Evolutionary conservation across 2,797 vertebrate species (phyloP).

Genomic region (Prunella strophiata): DNA sequence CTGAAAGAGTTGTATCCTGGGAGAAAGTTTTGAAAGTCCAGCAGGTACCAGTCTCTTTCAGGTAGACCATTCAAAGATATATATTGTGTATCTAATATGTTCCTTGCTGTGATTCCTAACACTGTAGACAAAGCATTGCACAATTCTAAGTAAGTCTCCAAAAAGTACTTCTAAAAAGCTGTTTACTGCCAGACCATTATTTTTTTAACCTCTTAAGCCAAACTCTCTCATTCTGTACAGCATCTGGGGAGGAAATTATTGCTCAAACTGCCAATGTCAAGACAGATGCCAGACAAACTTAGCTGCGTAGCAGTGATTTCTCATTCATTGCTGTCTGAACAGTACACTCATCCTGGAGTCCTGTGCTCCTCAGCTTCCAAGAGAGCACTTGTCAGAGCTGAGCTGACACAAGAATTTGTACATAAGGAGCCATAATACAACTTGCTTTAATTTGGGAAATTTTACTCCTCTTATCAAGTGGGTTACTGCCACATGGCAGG

Average conservation of each 20-base stretch:
- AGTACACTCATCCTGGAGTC: neutral
- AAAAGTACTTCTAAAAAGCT: conserved; percentile 33
- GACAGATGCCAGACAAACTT: conserved; percentile 33
- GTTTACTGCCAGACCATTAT: conserved; percentile 48
- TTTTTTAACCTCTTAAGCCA: conserved; percentile 64
- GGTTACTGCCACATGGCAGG: neutral
- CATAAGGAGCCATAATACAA: neutral
- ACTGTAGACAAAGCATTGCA: neutral
- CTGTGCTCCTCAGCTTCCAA: neutral
- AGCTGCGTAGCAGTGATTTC: neutral
- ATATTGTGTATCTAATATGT: neutral
- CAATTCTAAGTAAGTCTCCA: conserved; percentile 21
- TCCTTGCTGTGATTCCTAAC: neutral
- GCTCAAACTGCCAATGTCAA: conserved; percentile 32
- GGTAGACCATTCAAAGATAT: neutral
- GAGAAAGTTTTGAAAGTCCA: neutral
- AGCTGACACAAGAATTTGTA: neutral
- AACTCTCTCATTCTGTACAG: conserved; percentile 12
- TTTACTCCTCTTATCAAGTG: neutral
- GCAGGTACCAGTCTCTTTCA: neutral
- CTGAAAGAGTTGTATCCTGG: neutral
- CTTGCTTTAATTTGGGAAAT: neutral
- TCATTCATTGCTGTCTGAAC: neutral
- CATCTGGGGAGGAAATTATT: conserved; percentile 63
- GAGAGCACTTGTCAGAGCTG: neutral